These are phyloP conservation scores for Malurus elegans DNA, from an alignment of 2,113 vertebrate species.

Conservation along the genomic window DNA sequence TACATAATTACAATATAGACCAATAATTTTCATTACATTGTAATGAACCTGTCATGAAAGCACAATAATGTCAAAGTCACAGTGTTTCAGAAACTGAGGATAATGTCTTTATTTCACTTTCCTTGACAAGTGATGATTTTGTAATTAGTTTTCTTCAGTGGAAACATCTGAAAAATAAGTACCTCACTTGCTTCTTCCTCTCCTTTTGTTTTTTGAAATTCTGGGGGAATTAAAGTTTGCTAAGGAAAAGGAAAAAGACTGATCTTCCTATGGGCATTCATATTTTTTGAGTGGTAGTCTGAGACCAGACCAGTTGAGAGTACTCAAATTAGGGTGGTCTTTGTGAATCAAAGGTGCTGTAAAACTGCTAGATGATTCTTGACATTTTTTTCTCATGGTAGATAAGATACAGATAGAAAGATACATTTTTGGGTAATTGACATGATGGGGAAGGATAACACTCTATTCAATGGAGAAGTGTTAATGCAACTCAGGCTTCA, in stretches of 20 bases:
- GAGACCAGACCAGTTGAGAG: not conserved
- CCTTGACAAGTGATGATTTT: not conserved
- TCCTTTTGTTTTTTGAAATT: not conserved
- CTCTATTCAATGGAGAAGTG: not conserved
- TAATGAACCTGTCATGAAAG: not conserved
- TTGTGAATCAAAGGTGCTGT: not conserved
- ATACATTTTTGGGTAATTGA: not conserved
- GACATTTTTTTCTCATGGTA: not conserved
- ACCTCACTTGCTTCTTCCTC: not conserved
- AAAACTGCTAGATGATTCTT: not conserved
- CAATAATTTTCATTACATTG: not conserved
- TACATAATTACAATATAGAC: not conserved
- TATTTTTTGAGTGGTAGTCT: not conserved
- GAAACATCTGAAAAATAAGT: constrained; percentile 23
- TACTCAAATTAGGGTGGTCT: not conserved
- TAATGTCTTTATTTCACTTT: not conserved
- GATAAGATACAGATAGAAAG: not conserved
- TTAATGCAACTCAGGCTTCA: not conserved
- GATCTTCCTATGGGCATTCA: not conserved
- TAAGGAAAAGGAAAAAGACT: constrained; percentile 28
- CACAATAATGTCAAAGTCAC: not conserved
- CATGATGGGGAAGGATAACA: not conserved
- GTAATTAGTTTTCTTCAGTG: constrained; percentile 6
- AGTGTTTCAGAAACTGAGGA: not conserved
- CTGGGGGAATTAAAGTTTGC: constrained; percentile 2